Conservation (phyloP, 2,113 vertebrate genomes). For the Turdus rufiventris region DNA sequence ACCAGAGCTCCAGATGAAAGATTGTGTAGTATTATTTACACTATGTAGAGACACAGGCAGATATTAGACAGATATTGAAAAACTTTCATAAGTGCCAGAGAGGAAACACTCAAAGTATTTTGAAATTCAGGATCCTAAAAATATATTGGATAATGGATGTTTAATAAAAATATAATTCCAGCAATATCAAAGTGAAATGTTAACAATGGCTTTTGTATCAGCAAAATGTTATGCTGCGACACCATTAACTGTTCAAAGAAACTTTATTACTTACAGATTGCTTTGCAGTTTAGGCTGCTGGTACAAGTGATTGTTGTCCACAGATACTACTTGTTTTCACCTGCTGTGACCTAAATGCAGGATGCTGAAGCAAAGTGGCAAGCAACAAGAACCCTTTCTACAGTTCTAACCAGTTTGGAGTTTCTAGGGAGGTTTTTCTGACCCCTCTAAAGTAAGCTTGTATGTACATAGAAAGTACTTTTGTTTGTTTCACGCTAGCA, state of each 20-base stretch:
- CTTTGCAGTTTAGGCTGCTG: background rate
- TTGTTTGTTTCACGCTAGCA: background rate
- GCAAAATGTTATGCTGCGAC: background rate
- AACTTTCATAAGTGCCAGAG: background rate
- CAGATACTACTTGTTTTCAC: background rate
- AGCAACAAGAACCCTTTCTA: background rate
- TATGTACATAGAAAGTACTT: background rate
- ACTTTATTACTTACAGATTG: background rate
- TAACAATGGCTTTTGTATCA: background rate
- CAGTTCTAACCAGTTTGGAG: background rate
- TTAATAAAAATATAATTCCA: background rate
- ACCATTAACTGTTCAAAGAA: background rate
- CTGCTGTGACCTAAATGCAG: background rate
- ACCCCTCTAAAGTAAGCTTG: background rate
- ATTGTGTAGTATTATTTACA: background rate
- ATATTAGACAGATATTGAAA: background rate
- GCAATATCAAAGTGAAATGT: background rate
- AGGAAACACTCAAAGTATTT: background rate
- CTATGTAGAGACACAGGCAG: background rate
- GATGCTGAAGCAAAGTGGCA: background rate
- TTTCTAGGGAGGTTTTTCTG: background rate
- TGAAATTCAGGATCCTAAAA: background rate
- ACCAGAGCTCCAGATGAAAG: background rate
- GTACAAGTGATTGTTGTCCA: accelerated
- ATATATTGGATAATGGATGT: background rate